These are phyloP conservation scores for Conus betulinus DNA, from an alignment of 1,140 invertebrate species.

Conservation along the genomic window DNA sequence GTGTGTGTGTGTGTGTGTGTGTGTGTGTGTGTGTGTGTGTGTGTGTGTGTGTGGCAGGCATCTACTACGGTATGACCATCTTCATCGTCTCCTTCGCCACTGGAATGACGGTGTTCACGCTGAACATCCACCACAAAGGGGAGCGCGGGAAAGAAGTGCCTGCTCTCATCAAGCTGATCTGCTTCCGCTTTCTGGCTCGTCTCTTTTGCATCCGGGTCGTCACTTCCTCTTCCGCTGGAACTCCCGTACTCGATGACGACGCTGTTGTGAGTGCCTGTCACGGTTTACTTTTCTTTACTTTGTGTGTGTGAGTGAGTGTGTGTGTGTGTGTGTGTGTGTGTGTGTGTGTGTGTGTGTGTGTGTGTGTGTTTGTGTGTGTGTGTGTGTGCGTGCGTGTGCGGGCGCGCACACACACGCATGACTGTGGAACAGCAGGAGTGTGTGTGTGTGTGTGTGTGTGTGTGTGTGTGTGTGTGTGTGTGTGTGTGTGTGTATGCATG, in stretches of 20 bases:
- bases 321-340: slow-evolving; percentile 13
- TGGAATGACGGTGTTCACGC: slow-evolving; percentile 83
- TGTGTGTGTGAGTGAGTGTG: not conserved
- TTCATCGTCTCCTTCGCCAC: slow-evolving; percentile 93
- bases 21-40: too few species aligned
- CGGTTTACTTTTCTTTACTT: not conserved
- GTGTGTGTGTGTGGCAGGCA: slow-evolving; percentile 78
- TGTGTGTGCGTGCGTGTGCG: not conserved
- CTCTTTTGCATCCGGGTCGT: slow-evolving; percentile 78
- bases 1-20: too few species aligned
- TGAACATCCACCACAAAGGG: slow-evolving; percentile 92
- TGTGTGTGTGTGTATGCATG: slow-evolving; percentile 9
- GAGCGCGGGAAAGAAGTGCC: slow-evolving; percentile 87
- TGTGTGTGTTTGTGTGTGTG: not conserved
- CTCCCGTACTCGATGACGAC: too few species aligned
- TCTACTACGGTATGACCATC: slow-evolving; percentile 94
- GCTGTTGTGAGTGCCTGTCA: not conserved
- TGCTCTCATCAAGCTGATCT: slow-evolving; percentile 81
- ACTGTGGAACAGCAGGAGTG: not conserved
- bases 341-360: not conserved
- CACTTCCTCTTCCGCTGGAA: slow-evolving; percentile 20
- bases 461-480: slow-evolving; percentile 16
- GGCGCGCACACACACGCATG: not conserved
- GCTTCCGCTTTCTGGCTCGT: slow-evolving; percentile 79
- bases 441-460: slow-evolving; percentile 26